Conservation (phyloP, 1,140 invertebrate genomes). For the Drosophila teissieri region DNA sequence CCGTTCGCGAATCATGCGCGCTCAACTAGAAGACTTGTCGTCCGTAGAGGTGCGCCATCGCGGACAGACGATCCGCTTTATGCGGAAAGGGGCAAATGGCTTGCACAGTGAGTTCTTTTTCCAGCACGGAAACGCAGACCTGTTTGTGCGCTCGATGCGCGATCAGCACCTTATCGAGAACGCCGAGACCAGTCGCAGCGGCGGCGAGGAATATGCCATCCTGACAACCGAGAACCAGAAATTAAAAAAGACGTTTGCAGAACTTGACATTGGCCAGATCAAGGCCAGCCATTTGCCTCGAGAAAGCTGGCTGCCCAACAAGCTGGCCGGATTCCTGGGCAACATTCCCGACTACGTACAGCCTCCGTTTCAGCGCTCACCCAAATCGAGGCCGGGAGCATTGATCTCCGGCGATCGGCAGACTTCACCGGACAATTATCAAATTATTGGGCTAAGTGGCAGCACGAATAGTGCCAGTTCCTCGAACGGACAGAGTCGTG, state of each 20-base stretch:
- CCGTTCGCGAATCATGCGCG: conserved; percentile 87
- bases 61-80: conserved; percentile 89
- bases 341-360: conserved; percentile 78
- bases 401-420: conserved; percentile 76
- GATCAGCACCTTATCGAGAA: conserved; percentile 73
- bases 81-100: conserved; percentile 88
- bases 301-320: conserved; percentile 81
- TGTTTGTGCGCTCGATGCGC: conserved; percentile 89
- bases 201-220: conserved; percentile 68
- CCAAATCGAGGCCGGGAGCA: conserved; percentile 87
- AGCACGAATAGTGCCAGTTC: conserved; percentile 72
- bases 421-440: conserved; percentile 74
- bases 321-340: conserved; percentile 67
- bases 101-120: conserved; percentile 93
- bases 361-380: conserved; percentile 88
- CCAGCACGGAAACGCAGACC: conserved; percentile 92
- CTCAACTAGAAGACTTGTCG: conserved; percentile 88
- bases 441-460: conserved; percentile 68
- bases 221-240: conserved; percentile 86
- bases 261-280: conserved; percentile 88
- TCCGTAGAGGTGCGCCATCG: conserved; percentile 88
- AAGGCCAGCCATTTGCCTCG: conserved; percentile 59
- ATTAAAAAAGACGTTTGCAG: conserved; percentile 92
- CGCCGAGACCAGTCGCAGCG: conserved; percentile 31
- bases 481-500: conserved; percentile 66